A percentile compares a stretch with the other conserved stretches of the same genome.
Evolutionary conservation across 2,888 invertebrate species (phyloP).

Genomic region (Drosophila fungiperda): DNA sequence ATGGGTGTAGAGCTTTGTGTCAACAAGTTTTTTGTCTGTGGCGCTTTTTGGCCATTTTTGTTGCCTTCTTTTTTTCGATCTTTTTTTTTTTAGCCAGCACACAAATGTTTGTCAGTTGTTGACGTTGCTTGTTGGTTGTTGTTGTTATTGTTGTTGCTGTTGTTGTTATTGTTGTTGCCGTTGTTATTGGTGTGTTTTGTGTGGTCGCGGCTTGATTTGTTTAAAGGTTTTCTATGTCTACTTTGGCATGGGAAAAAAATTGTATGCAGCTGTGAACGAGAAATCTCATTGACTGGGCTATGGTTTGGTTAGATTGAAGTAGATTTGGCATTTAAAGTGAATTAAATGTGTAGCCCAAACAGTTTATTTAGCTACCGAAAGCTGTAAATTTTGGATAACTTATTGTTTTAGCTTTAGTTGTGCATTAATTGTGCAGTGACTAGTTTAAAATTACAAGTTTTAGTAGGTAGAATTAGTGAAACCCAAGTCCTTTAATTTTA

Average conservation of each 20-base stretch:
- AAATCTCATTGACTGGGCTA: background rate
- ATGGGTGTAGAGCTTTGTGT: slow-evolving; percentile 70
- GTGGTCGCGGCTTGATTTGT: slow-evolving; percentile 74
- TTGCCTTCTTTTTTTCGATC: slow-evolving; percentile 18
- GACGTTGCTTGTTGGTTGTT: slow-evolving; percentile 48
- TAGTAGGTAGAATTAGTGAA: background rate
- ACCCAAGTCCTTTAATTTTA: background rate
- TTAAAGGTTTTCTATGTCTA: slow-evolving; percentile 63
- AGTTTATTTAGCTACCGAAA: slow-evolving; percentile 18
- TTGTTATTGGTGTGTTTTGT: slow-evolving; percentile 55
- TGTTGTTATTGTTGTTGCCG: slow-evolving; percentile 23
- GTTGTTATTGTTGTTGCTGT: slow-evolving; percentile 20
- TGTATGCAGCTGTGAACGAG: slow-evolving; percentile 24
- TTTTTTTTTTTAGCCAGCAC: slow-evolving; percentile 25
- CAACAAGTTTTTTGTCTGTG: slow-evolving; percentile 72
- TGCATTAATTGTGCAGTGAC: background rate
- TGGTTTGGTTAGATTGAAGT: slow-evolving; percentile 1
- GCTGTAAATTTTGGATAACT: background rate
- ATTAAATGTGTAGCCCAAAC: slow-evolving; percentile 14
- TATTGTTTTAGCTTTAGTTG: background rate
- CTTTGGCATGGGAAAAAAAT: slow-evolving; percentile 58
- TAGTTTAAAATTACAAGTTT: background rate
- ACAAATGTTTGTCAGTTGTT: slow-evolving; percentile 71
- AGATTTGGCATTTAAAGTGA: slow-evolving; percentile 28
- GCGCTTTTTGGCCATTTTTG: slow-evolving; percentile 59